Base-by-base conservation (phyloP, 2,797 vertebrate species). In the Setipinna tenuifilis region DNA sequence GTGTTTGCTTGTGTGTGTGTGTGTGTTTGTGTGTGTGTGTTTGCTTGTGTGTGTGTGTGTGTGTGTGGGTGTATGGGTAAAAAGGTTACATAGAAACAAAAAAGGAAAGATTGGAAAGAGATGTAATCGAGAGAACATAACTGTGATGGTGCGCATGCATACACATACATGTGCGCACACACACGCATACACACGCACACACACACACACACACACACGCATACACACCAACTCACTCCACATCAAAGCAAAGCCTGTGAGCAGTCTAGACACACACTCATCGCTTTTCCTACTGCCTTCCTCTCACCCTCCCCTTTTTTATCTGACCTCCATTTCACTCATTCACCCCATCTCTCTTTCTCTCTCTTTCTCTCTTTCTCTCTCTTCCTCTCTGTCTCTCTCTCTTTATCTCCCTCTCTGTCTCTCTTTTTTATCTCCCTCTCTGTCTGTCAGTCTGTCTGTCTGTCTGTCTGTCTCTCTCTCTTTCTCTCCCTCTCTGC, bases 211-310 rank as follows among this genome's bases (percentile, higher is more conserved):
- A 71, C 25, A 71, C 65, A 71, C 65, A 71, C 65, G 21, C 14
- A 68, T 25, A 68, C 25, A 68, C 65, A 68, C 65, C 31, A 9
- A 68, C 65, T 31, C 61, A 62, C 61, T 7, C 61, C 25, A 31
- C 28, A 71, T 25, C 58, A 59, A 59, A 59, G 58, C 28, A 17
- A 71, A 31, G 25, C 65, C 65, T 12, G 23, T 71, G 65, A 71
- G 14, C 25, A 71, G 65, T 71, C 65, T 71, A 71, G 65, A 71
- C 65, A 71, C 61, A 65, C 61, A 54, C 50, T 54, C 50, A 54
- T 65, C 65, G 28, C 61, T 65, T 65, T 65, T 65, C 25, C 65
- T 31, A 25, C 65, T 28, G 65, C 25, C 65, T 71, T 71, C 65
- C 12, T 31, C 65, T 25, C 23, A 28, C 62, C 10, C 25, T 68